A percentile compares a stretch with the other conserved stretches of the same genome.
Evolutionary conservation across 2,888 invertebrate genomes (phyloP).

Genomic region (Ophion costatus): DNA sequence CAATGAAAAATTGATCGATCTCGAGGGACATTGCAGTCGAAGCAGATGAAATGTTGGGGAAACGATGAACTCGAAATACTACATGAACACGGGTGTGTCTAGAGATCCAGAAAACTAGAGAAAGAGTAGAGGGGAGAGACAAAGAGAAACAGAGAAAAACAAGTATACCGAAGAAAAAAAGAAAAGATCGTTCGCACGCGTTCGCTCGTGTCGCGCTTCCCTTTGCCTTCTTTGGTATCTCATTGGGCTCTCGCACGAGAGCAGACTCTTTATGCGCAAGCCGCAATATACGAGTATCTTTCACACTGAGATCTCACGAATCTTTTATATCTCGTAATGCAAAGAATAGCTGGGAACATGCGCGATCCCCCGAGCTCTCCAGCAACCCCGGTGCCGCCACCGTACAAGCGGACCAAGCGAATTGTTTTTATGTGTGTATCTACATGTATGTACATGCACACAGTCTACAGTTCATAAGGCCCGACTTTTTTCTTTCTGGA

Average conservation of each 20-base stretch:
- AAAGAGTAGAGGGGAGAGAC: not conserved
- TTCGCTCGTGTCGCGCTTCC: constrained; percentile 45
- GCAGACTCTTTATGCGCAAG: constrained; percentile 25
- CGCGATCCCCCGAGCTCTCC: constrained; percentile 25
- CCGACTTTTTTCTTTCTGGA: constrained; percentile 7
- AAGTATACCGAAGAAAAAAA: constrained; percentile 8
- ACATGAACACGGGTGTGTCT: not conserved
- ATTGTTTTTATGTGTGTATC: constrained; percentile 1
- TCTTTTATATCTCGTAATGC: constrained; percentile 64
- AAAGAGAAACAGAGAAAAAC: constrained; percentile 8
- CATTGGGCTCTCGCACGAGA: constrained; percentile 6
- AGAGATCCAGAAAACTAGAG: constrained; percentile 7
- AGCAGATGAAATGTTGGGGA: not conserved
- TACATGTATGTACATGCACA: not conserved
- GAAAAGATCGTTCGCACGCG: constrained; percentile 56
- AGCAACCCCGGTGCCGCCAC: constrained; percentile 15
- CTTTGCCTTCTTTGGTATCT: constrained; percentile 57
- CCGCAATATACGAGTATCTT: constrained; percentile 8
- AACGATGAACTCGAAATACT: too few species aligned
- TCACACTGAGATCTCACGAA: constrained; percentile 69
- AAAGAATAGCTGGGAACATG: constrained; percentile 71
- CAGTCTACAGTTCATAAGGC: not conserved
- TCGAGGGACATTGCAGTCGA: not conserved
- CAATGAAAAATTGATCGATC: constrained; percentile 3
- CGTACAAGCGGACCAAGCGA: constrained; percentile 39